Base-by-base conservation (phyloP, 2,113 vertebrate genomes). In the Tautogolabrus adspersus region DNA sequence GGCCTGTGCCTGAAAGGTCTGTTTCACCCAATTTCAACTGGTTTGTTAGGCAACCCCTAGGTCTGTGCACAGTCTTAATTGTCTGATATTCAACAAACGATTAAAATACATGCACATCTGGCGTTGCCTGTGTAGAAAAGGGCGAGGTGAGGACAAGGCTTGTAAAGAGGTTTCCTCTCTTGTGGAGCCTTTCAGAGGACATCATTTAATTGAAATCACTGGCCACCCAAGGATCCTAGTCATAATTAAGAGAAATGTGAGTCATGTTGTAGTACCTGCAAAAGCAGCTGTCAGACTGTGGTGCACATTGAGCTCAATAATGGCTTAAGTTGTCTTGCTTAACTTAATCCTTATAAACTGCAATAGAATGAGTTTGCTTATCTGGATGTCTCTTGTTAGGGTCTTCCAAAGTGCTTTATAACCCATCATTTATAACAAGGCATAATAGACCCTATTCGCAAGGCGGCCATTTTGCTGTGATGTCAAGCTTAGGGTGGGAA, bases 61-160 rank as follows among this genome's bases (percentile, higher is more conserved):
- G 72, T 77, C 74, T 52, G 69, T 13, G 42, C 77, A 74, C 60
- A 55, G 66, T 71, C 75, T 71, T 83, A 82, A 85, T 86, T 83
- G 80, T 79, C 66, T 59, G 38, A 70, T 76, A 47, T 82, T 81
- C 56, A 84, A 54, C 75, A 71, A 86, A 81, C 73, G 61, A 77
- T 81, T 76, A 77, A 49, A 77, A 47, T 66, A 23, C 26, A 72
- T 37, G 58, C n/a, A 55, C 12, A 12, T 42, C 30, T 75, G 56
- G 51, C 47, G 57, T 63, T 63, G 44, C 11, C 0, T 66, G 37
- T 76, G 56, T 52, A 44, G 34, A 23, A 46, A 54, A 22, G 11
- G 23, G 16, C 37, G 59, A 46, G 1, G 21, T 52, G 13, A 65
- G 26, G 10, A 44, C 5, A 16, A 56, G 3, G 0, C 22, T 66